Evolutionary conservation across 2,888 invertebrate genomes (phyloP).

Genomic region (Molorchus minor): DNA sequence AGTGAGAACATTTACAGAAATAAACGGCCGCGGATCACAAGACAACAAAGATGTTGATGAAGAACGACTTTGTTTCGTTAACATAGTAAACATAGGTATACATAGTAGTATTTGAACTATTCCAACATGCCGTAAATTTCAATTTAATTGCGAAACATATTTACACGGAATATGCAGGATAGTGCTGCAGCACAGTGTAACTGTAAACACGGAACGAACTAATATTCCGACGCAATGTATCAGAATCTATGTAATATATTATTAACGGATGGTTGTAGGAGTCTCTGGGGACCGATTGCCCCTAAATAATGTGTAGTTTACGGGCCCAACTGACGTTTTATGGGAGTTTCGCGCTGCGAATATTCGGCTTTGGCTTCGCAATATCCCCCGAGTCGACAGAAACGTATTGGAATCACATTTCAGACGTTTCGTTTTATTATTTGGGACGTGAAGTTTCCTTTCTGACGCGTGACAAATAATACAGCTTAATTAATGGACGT

Average conservation of each 20-base stretch:
- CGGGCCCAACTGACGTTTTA: slow-evolving; percentile 37
- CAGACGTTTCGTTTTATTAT: background rate
- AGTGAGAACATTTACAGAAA: no score
- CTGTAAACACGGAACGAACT: background rate
- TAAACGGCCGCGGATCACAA: no score
- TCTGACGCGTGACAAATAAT: background rate
- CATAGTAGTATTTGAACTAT: no score
- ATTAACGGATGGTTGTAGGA: slow-evolving; percentile 29
- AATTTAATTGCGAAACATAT: no score
- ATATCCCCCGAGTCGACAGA: slow-evolving; percentile 7
- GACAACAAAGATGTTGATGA: no score
- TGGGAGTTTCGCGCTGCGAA: slow-evolving; percentile 15
- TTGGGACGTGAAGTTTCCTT: background rate
- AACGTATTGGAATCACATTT: slow-evolving; percentile 8
- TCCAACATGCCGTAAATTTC: no score
- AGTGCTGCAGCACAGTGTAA: background rate
- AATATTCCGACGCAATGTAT: slow-evolving; percentile 9
- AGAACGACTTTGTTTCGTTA: no score
- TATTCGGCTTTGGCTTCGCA: background rate
- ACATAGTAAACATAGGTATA: no score
- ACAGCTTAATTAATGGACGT: background rate
- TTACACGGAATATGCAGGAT: no score
- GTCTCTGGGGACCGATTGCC: slow-evolving; percentile 26
- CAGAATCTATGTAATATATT: slow-evolving; percentile 21
- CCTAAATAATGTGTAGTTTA: slow-evolving; percentile 37